Percentiles rank a stretch among this genome's conserved stretches.
Evolutionary conservation across 30 jellyfish, hydroid and myxozoan genomes (phyloP).

Genomic region (Aurelia sp.): DNA sequence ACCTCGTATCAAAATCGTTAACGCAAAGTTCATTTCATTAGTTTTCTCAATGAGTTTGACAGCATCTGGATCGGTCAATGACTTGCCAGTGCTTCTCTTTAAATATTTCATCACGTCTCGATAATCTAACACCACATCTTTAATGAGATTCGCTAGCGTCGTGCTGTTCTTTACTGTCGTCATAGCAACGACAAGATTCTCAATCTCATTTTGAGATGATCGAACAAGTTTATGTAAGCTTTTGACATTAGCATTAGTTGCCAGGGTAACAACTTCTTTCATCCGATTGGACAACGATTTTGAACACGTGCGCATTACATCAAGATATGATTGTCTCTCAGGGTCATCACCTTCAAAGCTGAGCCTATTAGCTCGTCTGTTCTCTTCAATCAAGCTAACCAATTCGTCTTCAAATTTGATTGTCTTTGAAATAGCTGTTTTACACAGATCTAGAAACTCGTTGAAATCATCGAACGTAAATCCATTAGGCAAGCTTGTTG

Average conservation of each 20-base stretch:
- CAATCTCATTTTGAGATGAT: constrained; percentile 54
- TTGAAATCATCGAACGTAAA: constrained; percentile 52
- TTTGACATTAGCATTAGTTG: constrained; percentile 40
- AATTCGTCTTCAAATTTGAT: constrained; percentile 30
- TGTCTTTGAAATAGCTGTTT: constrained; percentile 25
- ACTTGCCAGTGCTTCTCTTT: constrained; percentile 62
- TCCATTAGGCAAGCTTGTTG: constrained; percentile 5
- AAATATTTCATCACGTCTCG: constrained; percentile 34
- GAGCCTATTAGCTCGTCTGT: constrained; percentile 18
- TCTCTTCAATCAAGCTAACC: constrained; percentile 1
- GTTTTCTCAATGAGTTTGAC: constrained; percentile 52
- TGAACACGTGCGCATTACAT: constrained; percentile 61
- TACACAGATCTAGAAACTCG: constrained; percentile 40
- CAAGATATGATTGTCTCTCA: constrained; percentile 45
- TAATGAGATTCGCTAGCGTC: constrained; percentile 43
- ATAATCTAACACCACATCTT: constrained; percentile 57
- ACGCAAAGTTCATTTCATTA: constrained; percentile 50
- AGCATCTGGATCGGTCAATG: constrained; percentile 59
- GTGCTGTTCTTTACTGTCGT: constrained; percentile 36
- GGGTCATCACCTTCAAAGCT: constrained; percentile 52
- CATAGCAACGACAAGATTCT: constrained; percentile 63
- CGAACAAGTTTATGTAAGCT: constrained; percentile 29
- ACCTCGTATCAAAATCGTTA: constrained; percentile 64
- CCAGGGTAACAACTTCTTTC: constrained; percentile 37
- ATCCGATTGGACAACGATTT: constrained; percentile 30